A percentile compares a stretch with the other conserved stretches of the same genome.
phyloP scores from a whole-genome alignment of 2,888 invertebrate genomes.

The Rhodophaea formosa region DNA sequence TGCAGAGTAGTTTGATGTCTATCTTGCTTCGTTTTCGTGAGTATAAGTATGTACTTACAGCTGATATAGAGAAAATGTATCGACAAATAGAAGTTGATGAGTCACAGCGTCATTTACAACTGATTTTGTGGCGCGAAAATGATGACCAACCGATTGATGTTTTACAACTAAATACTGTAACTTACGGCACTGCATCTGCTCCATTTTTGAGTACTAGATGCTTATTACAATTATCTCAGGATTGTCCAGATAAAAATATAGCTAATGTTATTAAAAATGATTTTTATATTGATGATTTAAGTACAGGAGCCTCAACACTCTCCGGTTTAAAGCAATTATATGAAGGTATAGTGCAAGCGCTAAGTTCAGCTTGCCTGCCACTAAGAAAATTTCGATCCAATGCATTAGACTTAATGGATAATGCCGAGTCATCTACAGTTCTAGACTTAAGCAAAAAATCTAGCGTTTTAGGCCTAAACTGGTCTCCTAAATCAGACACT shows the following conservation, averaged over 20 bases:
- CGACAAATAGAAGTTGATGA: slow-evolving; percentile 1
- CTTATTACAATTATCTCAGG: slow-evolving; percentile 2
- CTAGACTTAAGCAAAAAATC: background rate
- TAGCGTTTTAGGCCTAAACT: background rate
- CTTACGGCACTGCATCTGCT: slow-evolving; percentile 2
- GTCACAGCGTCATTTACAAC: background rate
- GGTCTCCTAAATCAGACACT: background rate
- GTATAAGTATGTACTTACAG: background rate
- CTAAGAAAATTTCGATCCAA: background rate
- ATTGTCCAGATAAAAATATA: background rate
- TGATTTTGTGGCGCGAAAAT: background rate
- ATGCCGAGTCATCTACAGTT: background rate
- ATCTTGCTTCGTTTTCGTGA: background rate
- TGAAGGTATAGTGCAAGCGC: background rate
- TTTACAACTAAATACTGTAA: background rate
- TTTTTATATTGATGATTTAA: background rate
- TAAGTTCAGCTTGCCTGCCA: background rate
- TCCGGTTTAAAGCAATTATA: background rate
- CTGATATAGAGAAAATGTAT: slow-evolving; percentile 2
- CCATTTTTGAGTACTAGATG: slow-evolving; percentile 1
- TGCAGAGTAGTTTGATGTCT: background rate
- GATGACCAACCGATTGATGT: background rate
- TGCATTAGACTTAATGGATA: background rate
- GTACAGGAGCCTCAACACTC: background rate
- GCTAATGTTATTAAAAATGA: background rate